phyloP scores from a whole-genome alignment of 2,888 invertebrate species.

The Apantesis nais region DNA sequence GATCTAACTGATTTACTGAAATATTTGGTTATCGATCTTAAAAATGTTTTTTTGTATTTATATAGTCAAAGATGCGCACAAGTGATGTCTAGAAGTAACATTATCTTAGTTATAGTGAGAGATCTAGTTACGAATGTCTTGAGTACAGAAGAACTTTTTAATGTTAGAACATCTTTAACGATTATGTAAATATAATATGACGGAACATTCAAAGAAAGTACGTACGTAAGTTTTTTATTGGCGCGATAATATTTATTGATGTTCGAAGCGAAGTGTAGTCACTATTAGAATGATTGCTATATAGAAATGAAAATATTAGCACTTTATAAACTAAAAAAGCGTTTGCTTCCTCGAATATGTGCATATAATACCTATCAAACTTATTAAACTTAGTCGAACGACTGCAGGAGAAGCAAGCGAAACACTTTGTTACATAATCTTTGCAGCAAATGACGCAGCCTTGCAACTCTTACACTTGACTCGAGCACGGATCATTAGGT shows the following conservation, averaged over 20 bases:
- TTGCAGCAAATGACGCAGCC: not conserved
- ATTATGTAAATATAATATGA: constrained; percentile 8
- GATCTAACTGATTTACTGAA: not conserved
- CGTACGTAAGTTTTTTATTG: not conserved
- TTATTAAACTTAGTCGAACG: not conserved
- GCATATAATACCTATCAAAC: not conserved
- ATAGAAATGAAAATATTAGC: not conserved
- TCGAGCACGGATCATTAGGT: not conserved
- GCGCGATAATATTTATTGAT: not conserved
- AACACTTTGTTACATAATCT: constrained; percentile 11
- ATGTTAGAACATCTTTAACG: constrained; percentile 12
- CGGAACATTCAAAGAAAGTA: constrained; percentile 1
- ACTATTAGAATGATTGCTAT: not conserved
- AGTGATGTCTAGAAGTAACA: not conserved
- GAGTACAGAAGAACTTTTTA: not conserved
- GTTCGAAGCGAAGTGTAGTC: not conserved
- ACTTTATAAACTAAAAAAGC: too few relatives aligned
- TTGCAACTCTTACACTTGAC: not conserved
- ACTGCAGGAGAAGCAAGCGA: not conserved
- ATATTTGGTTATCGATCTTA: not conserved
- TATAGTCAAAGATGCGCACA: not conserved
- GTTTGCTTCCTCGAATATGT: too few relatives aligned
- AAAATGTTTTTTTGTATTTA: not conserved
- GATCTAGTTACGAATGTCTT: constrained; percentile 2
- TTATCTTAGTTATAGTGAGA: not conserved